Conservation (phyloP, 2,888 invertebrate genomes). For the Pristionchus fissidentatus region DNA sequence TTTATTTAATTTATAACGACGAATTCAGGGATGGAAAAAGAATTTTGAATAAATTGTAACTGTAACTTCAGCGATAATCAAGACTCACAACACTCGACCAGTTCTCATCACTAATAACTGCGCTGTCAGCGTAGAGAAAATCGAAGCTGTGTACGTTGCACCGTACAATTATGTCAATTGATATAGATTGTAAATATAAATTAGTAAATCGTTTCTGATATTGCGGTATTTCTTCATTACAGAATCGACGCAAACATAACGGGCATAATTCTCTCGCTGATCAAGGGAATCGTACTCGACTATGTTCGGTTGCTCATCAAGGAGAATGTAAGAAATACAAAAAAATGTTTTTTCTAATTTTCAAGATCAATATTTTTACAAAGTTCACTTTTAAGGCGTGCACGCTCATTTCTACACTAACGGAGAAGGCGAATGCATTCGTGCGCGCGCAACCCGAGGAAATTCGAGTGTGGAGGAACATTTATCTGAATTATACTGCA, state of each 20-base stretch:
- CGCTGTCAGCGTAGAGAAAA: not conserved
- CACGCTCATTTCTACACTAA: not conserved
- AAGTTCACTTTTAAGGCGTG: constrained; percentile 5
- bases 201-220: too few relatives aligned
- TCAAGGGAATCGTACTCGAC: not conserved
- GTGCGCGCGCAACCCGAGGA: not conserved
- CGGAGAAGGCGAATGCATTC: not conserved
- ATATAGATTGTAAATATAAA: not conserved
- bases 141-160: not conserved
- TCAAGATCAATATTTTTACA: not conserved
- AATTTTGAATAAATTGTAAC: not conserved
- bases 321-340: not conserved
- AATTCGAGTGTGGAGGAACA: constrained; percentile 8
- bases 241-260: not conserved
- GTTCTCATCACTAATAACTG: not conserved
- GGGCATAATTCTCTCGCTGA: not conserved
- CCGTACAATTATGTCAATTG: too few relatives aligned
- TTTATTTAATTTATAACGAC: too few relatives aligned
- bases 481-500: constrained; percentile 15
- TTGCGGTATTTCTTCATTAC: not conserved
- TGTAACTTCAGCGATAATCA: not conserved
- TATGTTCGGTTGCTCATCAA: not conserved
- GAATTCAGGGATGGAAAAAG: too few relatives aligned
- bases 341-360: not conserved
- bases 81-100: not conserved